phyloP scores from a whole-genome alignment of 2,888 invertebrate species.

The Tetrapedia diversipes region DNA sequence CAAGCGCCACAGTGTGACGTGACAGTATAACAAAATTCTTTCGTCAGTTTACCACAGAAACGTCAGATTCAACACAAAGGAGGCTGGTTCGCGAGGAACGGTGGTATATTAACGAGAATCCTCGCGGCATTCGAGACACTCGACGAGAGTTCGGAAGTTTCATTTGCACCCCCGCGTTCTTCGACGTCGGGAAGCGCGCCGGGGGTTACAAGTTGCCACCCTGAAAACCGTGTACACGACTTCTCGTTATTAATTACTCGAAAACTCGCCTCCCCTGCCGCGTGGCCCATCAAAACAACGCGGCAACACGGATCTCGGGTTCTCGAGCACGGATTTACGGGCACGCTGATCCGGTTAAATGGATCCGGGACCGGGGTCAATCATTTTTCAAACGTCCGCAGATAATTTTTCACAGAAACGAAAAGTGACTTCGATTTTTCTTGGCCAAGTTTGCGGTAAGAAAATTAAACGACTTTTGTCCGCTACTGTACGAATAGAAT shows the following conservation, averaged over 20 bases:
- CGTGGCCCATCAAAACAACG: slow-evolving; percentile 61
- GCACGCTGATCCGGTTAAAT: slow-evolving; percentile 42
- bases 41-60: slow-evolving; percentile 4
- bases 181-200: slow-evolving; percentile 50
- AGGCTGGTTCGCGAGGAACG: slow-evolving; percentile 6
- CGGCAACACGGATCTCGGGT: slow-evolving; percentile 52
- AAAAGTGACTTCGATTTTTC: neutral
- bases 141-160: slow-evolving; percentile 48
- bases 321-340: slow-evolving; percentile 36
- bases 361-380: slow-evolving; percentile 28
- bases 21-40: neutral
- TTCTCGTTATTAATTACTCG: slow-evolving; percentile 72
- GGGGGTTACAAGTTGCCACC: slow-evolving; percentile 60
- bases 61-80: slow-evolving; percentile 15
- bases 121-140: slow-evolving; percentile 37
- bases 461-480: neutral
- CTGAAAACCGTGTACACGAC: slow-evolving; percentile 63
- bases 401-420: slow-evolving; percentile 43
- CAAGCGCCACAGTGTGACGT: too few species aligned
- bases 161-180: slow-evolving; percentile 53
- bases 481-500: too few species aligned
- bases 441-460: neutral
- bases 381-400: slow-evolving; percentile 45
- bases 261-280: slow-evolving; percentile 56
- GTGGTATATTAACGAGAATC: slow-evolving; percentile 42